These are phyloP conservation scores for Troides helena DNA, from an alignment of 2,888 invertebrate species.

Conservation along the genomic window DNA sequence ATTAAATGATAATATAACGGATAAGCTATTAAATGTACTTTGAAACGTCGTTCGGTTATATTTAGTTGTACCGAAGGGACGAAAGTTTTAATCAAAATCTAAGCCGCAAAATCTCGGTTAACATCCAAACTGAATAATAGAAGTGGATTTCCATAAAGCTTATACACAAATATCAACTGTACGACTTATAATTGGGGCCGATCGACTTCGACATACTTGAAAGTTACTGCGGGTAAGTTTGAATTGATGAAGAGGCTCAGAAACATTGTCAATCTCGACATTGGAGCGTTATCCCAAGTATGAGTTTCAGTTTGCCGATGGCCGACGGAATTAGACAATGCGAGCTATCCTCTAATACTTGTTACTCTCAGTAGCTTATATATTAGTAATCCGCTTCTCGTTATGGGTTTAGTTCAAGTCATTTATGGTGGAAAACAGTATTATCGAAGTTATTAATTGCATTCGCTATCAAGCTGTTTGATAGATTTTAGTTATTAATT, in stretches of 20 bases:
- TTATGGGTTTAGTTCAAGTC: constrained; percentile 30
- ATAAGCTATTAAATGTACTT: background rate
- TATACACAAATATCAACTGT: constrained; percentile 22
- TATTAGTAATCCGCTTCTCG: constrained; percentile 52
- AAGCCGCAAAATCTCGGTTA: constrained; percentile 20
- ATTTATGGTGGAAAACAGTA: constrained; percentile 32
- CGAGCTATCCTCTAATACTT: constrained; percentile 35
- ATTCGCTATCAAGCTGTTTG: background rate
- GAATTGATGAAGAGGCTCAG: constrained; percentile 27
- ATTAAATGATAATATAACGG: background rate
- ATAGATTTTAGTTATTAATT: background rate
- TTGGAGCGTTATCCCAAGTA: constrained; percentile 55
- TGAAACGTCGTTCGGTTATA: background rate
- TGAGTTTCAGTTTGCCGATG: constrained; percentile 56
- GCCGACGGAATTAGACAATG: constrained; percentile 37
- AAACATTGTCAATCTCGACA: constrained; percentile 38
- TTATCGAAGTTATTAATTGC: constrained; percentile 14
- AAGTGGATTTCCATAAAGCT: constrained; percentile 24
- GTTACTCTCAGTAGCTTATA: constrained; percentile 44
- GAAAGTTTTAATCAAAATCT: constrained; percentile 29
- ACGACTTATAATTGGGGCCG: constrained; percentile 27
- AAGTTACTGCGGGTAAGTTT: constrained; percentile 25
- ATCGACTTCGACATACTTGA: constrained; percentile 22
- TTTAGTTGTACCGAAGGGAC: constrained; percentile 7
- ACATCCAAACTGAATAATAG: constrained; percentile 19